Percentiles rank a stretch among this genome's conserved stretches.
These are phyloP conservation scores for Dysmachus trigonus DNA, from an alignment of 2,888 invertebrate genomes.

Conservation along the genomic window DNA sequence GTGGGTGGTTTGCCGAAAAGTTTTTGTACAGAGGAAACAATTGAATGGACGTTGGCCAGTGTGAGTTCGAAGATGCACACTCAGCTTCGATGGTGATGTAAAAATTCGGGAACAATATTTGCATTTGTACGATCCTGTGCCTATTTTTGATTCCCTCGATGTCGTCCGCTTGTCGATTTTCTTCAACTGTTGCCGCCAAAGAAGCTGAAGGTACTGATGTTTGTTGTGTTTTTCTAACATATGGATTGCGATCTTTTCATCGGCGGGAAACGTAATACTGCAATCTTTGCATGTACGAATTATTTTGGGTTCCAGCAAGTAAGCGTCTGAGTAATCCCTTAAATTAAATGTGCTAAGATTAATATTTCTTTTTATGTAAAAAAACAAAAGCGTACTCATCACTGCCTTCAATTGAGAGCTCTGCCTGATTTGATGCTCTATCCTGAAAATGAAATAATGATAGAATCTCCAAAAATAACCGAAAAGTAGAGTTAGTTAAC, in stretches of 20 bases:
- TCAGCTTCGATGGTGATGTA: neutral
- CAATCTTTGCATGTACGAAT: neutral
- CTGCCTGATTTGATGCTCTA: neutral
- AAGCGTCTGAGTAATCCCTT: neutral
- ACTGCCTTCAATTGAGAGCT: neutral
- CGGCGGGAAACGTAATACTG: neutral
- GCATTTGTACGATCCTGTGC: neutral
- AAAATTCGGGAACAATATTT: neutral
- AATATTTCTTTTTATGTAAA: neutral
- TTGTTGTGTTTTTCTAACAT: neutral
- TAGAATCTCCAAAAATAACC: neutral
- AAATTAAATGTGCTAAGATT: neutral
- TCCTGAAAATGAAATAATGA: neutral
- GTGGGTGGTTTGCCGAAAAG: conserved; percentile 28
- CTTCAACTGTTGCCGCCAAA: neutral
- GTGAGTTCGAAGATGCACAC: conserved; percentile 36
- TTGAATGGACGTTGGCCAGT: conserved; percentile 29
- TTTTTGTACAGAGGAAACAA: conserved; percentile 40
- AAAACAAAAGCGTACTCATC: neutral
- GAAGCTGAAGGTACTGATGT: neutral
- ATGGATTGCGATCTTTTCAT: neutral
- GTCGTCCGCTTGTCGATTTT: neutral
- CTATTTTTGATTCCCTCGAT: neutral
- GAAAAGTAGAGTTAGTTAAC: neutral
- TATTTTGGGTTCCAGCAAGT: neutral